These are phyloP conservation scores for Dilophus febrilis DNA, from an alignment of 2,888 invertebrate species.

Conservation along the genomic window DNA sequence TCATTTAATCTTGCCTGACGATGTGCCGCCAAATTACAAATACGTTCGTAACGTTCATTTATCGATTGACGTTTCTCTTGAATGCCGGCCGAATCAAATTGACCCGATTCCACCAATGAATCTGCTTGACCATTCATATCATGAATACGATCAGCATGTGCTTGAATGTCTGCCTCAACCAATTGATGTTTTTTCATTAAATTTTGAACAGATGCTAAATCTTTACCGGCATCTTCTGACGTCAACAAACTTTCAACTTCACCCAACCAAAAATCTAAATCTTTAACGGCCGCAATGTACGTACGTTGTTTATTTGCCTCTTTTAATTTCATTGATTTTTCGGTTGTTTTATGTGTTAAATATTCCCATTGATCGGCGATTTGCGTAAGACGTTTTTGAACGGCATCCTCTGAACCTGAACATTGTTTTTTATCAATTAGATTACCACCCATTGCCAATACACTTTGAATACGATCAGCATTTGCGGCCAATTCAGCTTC, in stretches of 20 bases:
- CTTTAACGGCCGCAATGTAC: constrained; percentile 98
- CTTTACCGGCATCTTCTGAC: constrained; percentile 95
- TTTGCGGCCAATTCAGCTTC: constrained; percentile 98
- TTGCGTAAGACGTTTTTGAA: constrained; percentile 71
- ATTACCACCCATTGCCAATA: constrained; percentile 88
- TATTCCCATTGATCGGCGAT: constrained; percentile 98
- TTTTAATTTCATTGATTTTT: constrained; percentile 94
- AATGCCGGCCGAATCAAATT: constrained; percentile 94
- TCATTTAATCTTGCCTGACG: constrained; percentile 85
- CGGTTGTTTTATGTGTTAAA: constrained; percentile 92
- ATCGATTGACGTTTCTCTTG: constrained; percentile 89
- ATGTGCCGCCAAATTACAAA: constrained; percentile 80
- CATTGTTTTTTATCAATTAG: constrained; percentile 91
- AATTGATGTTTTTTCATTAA: constrained; percentile 96
- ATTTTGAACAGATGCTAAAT: constrained; percentile 95
- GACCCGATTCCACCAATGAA: constrained; percentile 86
- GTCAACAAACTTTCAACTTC: constrained; percentile 93
- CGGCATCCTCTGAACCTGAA: constrained; percentile 95
- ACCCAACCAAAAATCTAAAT: constrained; percentile 99
- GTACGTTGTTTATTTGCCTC: constrained; percentile 98
- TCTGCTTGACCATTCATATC: constrained; percentile 95
- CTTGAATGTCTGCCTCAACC: constrained; percentile 93
- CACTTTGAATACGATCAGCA: constrained; percentile 91
- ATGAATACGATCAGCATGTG: constrained; percentile 87
- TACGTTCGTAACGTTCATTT: constrained; percentile 90